A percentile compares a stretch with the other conserved stretches of the same genome.
Conservation (phyloP, 2,888 invertebrate genomes). For the Temnothorax unifasciatus region DNA sequence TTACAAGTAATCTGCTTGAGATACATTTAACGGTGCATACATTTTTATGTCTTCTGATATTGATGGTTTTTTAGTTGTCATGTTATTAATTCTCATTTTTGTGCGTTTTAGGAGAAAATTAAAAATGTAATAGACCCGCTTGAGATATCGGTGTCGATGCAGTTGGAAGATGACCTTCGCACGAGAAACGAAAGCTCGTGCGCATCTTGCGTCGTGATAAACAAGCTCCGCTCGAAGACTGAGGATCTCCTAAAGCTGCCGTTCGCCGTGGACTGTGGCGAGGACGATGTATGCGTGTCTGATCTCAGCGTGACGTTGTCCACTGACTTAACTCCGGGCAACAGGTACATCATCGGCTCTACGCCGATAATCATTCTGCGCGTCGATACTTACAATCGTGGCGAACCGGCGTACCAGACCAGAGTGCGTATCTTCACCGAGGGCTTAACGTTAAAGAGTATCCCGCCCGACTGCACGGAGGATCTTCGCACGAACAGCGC, state of each 20-base stretch:
- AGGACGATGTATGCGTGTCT: constrained; percentile 76
- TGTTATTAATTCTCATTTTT: constrained; percentile 8
- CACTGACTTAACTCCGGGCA: constrained; percentile 50
- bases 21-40: constrained; percentile 73
- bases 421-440: constrained; percentile 70
- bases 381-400: constrained; percentile 71
- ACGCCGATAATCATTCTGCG: constrained; percentile 53
- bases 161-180: constrained; percentile 42
- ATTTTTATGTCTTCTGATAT: constrained; percentile 23
- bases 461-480: constrained; percentile 73
- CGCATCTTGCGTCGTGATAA: constrained; percentile 70
- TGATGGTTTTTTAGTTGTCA: neutral
- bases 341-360: constrained; percentile 72
- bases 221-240: constrained; percentile 72
- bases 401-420: constrained; percentile 80
- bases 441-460: constrained; percentile 73
- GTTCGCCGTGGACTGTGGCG: constrained; percentile 79
- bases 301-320: constrained; percentile 74
- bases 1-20: constrained; percentile 60
- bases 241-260: constrained; percentile 73
- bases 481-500: constrained; percentile 33
- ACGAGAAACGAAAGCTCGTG: constrained; percentile 52
- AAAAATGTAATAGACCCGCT: constrained; percentile 79
- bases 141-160: constrained; percentile 72
- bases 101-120: constrained; percentile 76